phyloP scores from a whole-genome alignment of 2,113 vertebrate species.

The Ivindomyrus marchei region DNA sequence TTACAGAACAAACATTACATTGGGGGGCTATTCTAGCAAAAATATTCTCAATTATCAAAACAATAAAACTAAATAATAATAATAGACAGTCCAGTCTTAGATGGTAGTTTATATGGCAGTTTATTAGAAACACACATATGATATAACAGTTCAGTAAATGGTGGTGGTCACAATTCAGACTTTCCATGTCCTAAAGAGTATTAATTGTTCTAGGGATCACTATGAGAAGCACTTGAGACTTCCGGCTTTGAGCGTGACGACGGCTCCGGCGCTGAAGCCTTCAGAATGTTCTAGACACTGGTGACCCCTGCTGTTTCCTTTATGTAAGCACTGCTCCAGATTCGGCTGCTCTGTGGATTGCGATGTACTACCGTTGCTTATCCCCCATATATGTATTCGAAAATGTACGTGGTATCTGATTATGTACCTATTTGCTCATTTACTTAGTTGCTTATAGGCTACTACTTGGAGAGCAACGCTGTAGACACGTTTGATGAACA shows the following conservation, averaged over 20 bases:
- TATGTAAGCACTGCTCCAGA: background rate
- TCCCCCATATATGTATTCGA: background rate
- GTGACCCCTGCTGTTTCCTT: conserved; percentile 11
- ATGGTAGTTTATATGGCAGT: background rate
- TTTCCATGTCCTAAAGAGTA: background rate
- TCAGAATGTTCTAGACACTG: conserved; percentile 7
- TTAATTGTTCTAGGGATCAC: background rate
- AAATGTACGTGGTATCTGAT: background rate
- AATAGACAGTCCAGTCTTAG: background rate
- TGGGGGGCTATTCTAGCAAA: background rate
- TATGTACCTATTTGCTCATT: background rate
- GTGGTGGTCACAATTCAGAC: background rate
- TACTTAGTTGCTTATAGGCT: background rate
- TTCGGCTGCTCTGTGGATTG: background rate
- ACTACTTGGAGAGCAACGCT: background rate
- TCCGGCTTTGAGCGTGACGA: background rate
- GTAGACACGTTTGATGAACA: background rate
- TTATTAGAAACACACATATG: background rate
- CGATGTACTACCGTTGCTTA: background rate
- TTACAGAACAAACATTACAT: background rate
- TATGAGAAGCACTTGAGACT: background rate
- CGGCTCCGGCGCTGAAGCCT: background rate
- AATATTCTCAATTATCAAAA: background rate
- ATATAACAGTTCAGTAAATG: background rate
- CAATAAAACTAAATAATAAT: background rate